Evolutionary conservation across 2,888 invertebrate species (phyloP), one percentile per base, ranked within the genome.

Genomic region (Cecidostiba fungosa): DNA sequence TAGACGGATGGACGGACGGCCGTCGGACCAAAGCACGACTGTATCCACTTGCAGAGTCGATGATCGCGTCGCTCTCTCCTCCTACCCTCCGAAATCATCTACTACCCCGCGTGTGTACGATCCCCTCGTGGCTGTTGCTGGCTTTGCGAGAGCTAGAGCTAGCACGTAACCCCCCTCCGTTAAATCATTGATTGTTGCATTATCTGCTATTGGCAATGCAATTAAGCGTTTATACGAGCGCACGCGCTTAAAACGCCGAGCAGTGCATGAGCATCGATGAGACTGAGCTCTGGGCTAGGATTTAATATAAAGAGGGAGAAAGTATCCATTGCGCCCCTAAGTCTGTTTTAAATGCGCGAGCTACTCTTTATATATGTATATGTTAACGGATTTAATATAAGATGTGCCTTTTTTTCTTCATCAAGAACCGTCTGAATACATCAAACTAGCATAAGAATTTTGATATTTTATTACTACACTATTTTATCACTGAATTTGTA

Each of bases 121-220:
- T 62, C 19, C 62, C 62, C 66, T 26, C 66, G 66, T 26, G 66
- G n/a, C 54, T 19, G 5, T 16, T 3, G 54, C 43, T 36, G 69
- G 70, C 29, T 80, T 47, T 23, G 39, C n/a, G 43, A 77, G 77
- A 77, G 47, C 77, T 72, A 54, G 14, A 14, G 39, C 72, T 14
- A 8, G 23, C 43, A 29, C 29, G 66, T 43, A 23, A 10, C 70
- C 39, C 39, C 23, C 8, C n/a, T 29, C 89, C 90, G 91, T 88
- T 92, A 93, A 93, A 92, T 93, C 92, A 93, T 92, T 91, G 92
- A 93, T 92, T 92, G 92, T 92, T 91, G 92, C 92, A 93, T 93
- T 93, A 93, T 93, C 93, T 93, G 93, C 92, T 93, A 93, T 93
- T 93, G 93, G 92, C 92, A 92, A 92, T 92, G 92, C 92, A 92